Conservation (phyloP, 2,888 invertebrate species). For the Hyppa rectilinea region DNA sequence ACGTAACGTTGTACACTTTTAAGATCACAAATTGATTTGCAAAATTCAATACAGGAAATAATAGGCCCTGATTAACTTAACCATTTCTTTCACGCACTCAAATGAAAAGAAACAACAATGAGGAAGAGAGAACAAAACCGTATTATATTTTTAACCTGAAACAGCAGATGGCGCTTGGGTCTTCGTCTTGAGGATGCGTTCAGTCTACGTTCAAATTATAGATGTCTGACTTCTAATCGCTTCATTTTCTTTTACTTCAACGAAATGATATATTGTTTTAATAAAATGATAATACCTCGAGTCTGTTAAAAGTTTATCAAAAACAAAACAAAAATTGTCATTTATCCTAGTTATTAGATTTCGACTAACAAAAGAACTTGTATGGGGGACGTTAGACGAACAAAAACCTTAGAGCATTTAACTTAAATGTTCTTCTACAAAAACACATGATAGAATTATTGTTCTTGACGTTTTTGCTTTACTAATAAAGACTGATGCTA, state of each 20-base stretch:
- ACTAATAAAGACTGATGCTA: too few relatives aligned
- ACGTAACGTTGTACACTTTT: constrained; percentile 73
- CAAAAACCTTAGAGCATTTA: too few relatives aligned
- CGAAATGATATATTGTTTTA: not conserved
- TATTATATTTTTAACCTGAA: constrained; percentile 66
- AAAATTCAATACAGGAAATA: constrained; percentile 75
- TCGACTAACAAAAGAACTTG: not conserved
- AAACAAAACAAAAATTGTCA: not conserved
- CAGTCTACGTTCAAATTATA: constrained; percentile 9
- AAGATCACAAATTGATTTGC: constrained; percentile 67
- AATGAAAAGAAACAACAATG: constrained; percentile 83
- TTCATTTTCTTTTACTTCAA: not conserved
- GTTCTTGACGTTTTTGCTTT: too few relatives aligned
- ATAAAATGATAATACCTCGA: not conserved
- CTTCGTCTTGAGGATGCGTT: constrained; percentile 36
- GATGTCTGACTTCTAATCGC: not conserved
- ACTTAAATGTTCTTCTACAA: too few relatives aligned
- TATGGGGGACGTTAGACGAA: not conserved
- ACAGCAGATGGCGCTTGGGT: constrained; percentile 74
- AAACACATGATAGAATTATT: too few relatives aligned
- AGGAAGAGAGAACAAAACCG: constrained; percentile 74
- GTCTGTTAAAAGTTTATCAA: not conserved
- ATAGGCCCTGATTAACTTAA: constrained; percentile 77
- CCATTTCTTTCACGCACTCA: constrained; percentile 79
- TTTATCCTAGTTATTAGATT: not conserved